Conservation (phyloP, 2,797 vertebrate genomes). For the Macroramphosus scolopax region DNA sequence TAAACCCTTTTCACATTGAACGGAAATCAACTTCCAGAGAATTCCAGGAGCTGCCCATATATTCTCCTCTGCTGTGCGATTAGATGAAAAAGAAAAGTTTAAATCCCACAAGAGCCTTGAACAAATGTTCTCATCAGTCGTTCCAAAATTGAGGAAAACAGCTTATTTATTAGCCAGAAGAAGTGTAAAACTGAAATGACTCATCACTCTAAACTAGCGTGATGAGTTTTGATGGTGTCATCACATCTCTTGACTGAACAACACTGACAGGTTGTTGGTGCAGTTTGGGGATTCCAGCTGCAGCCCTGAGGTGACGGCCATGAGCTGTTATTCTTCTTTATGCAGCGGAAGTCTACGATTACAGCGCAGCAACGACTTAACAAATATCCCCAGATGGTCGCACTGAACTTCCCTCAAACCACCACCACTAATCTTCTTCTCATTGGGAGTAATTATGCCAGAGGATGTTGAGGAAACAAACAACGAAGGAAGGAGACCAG, state of each 20-base stretch:
- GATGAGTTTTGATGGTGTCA: not conserved
- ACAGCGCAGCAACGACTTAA: conserved; percentile 20
- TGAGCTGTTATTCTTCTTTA: too few species aligned
- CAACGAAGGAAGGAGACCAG: conserved; percentile 52
- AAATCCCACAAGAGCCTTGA: conserved; percentile 1
- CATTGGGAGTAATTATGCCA: conserved; percentile 55
- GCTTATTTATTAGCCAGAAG: conserved; percentile 7
- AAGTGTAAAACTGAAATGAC: not conserved
- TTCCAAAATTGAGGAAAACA: too few species aligned
- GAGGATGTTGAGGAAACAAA: conserved; percentile 63
- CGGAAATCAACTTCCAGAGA: conserved; percentile 37
- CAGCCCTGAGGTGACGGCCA: too few species aligned
- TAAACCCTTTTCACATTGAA: conserved; percentile 46
- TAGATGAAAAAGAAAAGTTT: conserved; percentile 4
- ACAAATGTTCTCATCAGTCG: not conserved
- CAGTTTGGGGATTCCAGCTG: conserved; percentile 4
- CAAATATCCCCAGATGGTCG: conserved; percentile 55
- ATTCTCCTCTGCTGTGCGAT: not conserved
- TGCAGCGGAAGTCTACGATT: conserved; percentile 32
- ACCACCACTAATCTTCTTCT: conserved; percentile 57
- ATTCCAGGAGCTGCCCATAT: conserved; percentile 12
- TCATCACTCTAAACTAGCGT: not conserved
- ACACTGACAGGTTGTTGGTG: conserved; percentile 21
- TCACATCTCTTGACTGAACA: not conserved
- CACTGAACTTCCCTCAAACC: conserved; percentile 41